These are phyloP conservation scores for Gobio occitaniae DNA, from an alignment of 2,797 vertebrate species.

Conservation along the genomic window DNA sequence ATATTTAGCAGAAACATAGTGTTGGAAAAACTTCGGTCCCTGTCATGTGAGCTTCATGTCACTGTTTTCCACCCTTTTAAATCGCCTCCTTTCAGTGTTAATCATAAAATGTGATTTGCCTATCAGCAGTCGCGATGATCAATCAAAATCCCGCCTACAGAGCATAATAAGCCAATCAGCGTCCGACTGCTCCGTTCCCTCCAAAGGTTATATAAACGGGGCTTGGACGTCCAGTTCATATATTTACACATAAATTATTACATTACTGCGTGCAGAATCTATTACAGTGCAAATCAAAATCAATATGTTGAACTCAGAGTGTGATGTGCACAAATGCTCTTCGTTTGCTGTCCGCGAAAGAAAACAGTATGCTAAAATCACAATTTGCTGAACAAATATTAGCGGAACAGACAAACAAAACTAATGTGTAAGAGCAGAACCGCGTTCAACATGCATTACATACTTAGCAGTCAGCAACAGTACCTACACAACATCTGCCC, in stretches of 20 bases:
- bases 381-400: constrained; percentile 36
- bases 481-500: constrained; percentile 13
- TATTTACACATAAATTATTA: constrained; percentile 69
- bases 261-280: neutral
- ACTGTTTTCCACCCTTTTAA: constrained; percentile 58
- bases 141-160: constrained; percentile 80
- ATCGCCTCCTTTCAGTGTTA: constrained; percentile 56
- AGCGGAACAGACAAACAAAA: constrained; percentile 36
- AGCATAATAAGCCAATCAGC: constrained; percentile 80
- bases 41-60: constrained; percentile 46
- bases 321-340: neutral
- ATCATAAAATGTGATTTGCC: constrained; percentile 54
- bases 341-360: neutral
- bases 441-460: neutral
- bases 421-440: neutral
- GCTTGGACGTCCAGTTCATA: constrained; percentile 76
- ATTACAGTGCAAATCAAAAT: neutral
- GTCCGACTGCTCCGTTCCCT: constrained; percentile 76
- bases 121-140: constrained; percentile 48
- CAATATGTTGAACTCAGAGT: neutral
- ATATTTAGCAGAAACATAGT: neutral
- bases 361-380: constrained; percentile 15
- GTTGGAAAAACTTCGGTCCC: constrained; percentile 42
- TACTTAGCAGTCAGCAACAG: neutral
- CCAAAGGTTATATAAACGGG: constrained; percentile 78